Evolutionary conservation across 2,113 vertebrate genomes (phyloP).

Genomic region (Melanerpes formicivorus): DNA sequence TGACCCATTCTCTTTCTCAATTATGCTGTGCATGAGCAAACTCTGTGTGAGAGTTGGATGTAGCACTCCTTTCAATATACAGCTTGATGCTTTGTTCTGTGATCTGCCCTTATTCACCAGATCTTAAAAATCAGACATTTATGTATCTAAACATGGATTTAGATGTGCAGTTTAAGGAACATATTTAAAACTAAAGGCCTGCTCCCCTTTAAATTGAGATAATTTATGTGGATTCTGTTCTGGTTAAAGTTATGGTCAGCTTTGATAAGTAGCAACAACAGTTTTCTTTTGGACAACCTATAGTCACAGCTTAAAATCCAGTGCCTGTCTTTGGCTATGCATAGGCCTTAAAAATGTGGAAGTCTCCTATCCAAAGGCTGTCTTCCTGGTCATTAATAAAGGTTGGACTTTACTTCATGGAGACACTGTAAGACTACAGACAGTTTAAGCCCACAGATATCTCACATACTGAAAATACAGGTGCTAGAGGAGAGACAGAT

Average conservation of each 20-base stretch:
- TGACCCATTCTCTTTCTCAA: slow-evolving; percentile 49
- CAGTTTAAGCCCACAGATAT: background rate
- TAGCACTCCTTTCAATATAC: slow-evolving; percentile 1
- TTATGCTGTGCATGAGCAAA: slow-evolving; percentile 61
- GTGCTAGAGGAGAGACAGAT: background rate
- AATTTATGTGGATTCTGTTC: background rate
- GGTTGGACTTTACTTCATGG: background rate
- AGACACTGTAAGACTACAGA: background rate
- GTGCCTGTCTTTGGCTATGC: background rate
- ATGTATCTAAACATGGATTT: background rate
- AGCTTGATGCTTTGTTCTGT: slow-evolving; percentile 18
- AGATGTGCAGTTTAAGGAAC: background rate
- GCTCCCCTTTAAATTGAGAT: background rate
- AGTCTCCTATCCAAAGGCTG: background rate
- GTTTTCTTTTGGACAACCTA: background rate
- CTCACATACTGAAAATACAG: background rate
- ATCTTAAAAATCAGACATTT: background rate
- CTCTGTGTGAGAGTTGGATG: slow-evolving; percentile 38
- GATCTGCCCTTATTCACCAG: background rate
- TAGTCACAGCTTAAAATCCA: background rate
- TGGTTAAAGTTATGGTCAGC: background rate
- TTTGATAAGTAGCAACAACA: background rate
- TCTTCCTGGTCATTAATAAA: background rate
- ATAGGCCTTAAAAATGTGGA: background rate
- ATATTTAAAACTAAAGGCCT: background rate